A percentile compares a stretch with the other conserved stretches of the same genome.
Evolutionary conservation across 1,140 invertebrate genomes (phyloP).

Genomic region (Drosophila orena): DNA sequence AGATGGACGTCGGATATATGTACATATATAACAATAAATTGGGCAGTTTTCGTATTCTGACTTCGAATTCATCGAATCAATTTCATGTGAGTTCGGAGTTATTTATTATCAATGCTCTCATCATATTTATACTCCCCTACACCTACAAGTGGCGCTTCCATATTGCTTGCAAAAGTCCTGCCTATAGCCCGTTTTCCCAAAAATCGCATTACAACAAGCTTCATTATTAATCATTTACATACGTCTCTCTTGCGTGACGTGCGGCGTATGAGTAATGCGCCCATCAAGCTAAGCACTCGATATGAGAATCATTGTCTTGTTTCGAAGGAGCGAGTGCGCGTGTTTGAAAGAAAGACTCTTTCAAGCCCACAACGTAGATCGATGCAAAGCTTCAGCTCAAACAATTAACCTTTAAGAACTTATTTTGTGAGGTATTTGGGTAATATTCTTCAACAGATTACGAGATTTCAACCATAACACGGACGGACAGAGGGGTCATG

Average conservation of each 20-base stretch:
- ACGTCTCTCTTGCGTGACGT: constrained; percentile 32
- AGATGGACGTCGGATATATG: no score
- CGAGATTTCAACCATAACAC: no score
- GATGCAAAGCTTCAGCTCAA: not conserved
- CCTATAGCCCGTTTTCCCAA: constrained; percentile 10
- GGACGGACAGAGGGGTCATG: no score
- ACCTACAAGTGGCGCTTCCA: constrained; percentile 15
- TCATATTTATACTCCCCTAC: not conserved
- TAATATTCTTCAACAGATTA: constrained; percentile 4
- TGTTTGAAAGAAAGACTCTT: no score
- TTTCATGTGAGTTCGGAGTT: constrained; percentile 19
- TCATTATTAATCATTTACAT: constrained; percentile 63
- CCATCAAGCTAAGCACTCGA: constrained; percentile 2
- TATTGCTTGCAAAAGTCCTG: not conserved
- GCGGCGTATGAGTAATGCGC: constrained; percentile 59
- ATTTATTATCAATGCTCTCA: not conserved
- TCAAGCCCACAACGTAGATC: not conserved
- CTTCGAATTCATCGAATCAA: not conserved
- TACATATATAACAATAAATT: no score
- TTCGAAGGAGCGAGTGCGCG: no score
- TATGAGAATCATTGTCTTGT: no score
- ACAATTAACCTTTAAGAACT: constrained; percentile 19
- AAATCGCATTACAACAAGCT: constrained; percentile 27
- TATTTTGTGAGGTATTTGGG: not conserved
- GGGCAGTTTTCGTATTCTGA: no score